A percentile compares a stretch with the other conserved stretches of the same genome.
phyloP scores from a whole-genome alignment of 2,888 invertebrate species.

The Piscicola geometra region DNA sequence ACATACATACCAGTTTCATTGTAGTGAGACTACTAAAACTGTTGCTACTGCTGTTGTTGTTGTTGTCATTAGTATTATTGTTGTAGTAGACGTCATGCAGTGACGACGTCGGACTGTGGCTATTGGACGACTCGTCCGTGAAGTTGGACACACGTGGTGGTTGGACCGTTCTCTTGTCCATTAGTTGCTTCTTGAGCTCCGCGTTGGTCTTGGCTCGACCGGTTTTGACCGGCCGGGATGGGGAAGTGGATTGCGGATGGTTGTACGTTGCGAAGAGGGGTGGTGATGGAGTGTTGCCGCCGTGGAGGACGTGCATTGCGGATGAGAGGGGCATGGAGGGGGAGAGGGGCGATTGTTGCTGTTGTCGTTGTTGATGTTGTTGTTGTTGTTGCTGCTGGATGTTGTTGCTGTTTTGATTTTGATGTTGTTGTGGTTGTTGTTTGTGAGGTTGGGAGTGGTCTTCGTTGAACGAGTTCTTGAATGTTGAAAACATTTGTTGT shows the following conservation, averaged over 20 bases:
- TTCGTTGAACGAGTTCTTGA: background rate
- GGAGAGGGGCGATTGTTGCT: constrained; percentile 5
- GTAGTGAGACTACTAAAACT: no score
- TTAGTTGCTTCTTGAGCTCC: constrained; percentile 40
- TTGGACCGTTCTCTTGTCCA: constrained; percentile 36
- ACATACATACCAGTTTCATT: background rate
- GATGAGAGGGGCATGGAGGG: constrained; percentile 24
- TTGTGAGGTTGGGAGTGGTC: background rate
- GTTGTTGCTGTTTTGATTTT: constrained; percentile 8
- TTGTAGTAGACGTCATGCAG: background rate
- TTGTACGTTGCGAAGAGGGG: constrained; percentile 12
- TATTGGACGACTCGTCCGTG: constrained; percentile 4
- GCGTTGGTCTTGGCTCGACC: constrained; percentile 40
- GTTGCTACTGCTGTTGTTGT: no score
- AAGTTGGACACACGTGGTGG: background rate
- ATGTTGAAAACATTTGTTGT: background rate
- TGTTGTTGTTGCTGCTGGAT: constrained; percentile 8
- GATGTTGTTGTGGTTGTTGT: background rate
- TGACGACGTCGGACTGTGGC: background rate
- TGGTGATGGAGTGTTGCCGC: constrained; percentile 21
- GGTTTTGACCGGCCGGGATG: constrained; percentile 29
- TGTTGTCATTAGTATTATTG: background rate
- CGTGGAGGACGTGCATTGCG: constrained; percentile 27
- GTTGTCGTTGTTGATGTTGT: constrained; percentile 8
- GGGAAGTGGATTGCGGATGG: constrained; percentile 5